These are phyloP conservation scores for Melanotaenia parkinsoni DNA, from an alignment of 2,797 vertebrate species.

Conservation along the genomic window DNA sequence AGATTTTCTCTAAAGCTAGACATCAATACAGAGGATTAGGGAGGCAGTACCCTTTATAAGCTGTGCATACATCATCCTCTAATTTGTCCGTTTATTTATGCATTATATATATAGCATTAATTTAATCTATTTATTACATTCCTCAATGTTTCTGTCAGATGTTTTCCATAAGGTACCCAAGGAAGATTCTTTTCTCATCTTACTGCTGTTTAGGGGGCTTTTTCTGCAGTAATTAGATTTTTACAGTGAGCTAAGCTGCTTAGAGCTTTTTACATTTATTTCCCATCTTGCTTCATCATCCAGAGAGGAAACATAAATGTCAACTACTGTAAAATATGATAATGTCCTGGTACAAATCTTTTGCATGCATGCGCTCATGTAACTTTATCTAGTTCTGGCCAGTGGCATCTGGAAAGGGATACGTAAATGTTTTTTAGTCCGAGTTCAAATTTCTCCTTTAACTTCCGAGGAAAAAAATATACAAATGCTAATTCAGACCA, in stretches of 20 bases:
- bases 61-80: neutral
- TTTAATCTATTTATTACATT: neutral
- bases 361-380: neutral
- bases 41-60: neutral
- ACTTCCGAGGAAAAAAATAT: too few species aligned
- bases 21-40: neutral
- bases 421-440: neutral
- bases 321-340: too few species aligned
- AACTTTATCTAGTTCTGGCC: neutral
- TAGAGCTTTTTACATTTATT: neutral
- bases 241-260: neutral
- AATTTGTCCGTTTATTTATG: neutral
- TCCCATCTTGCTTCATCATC: neutral
- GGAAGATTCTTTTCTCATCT: too few species aligned
- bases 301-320: neutral
- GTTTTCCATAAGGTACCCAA: neutral
- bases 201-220: too few species aligned
- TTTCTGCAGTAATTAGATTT: neutral
- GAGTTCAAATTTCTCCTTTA: too few species aligned
- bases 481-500: too few species aligned
- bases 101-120: neutral
- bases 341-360: neutral
- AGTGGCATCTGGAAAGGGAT: neutral
- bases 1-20: neutral
- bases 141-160: neutral